Percentiles rank a stretch among this genome's conserved stretches.
Conservation (phyloP, 2,797 vertebrate species). For the Cyclopterus lumpus region DNA sequence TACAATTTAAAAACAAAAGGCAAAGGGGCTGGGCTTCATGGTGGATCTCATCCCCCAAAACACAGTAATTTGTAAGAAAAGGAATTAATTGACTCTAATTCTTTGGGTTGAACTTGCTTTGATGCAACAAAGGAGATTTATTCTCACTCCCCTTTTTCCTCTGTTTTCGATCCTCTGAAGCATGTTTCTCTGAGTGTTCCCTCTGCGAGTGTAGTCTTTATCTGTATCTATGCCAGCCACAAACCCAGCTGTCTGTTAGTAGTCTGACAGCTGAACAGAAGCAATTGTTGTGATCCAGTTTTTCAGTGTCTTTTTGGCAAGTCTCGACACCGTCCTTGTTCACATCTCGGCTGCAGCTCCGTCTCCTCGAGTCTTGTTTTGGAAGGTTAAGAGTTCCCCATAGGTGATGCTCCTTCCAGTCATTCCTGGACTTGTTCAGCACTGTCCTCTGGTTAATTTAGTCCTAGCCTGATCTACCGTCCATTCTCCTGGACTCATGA, state of each 20-base stretch:
- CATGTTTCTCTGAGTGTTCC: slow-evolving; percentile 10
- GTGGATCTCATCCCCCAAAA: neutral
- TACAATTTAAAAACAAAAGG: slow-evolving; percentile 8
- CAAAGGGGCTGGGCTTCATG: neutral
- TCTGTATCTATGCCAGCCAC: slow-evolving; percentile 48
- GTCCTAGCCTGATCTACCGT: neutral
- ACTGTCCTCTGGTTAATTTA: neutral
- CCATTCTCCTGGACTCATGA: neutral
- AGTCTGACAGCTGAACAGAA: slow-evolving; percentile 46
- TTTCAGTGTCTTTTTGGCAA: slow-evolving; percentile 20
- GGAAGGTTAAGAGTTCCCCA: neutral
- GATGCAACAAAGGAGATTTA: neutral
- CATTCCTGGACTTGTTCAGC: neutral
- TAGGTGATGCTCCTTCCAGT: neutral
- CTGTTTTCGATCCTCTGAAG: neutral
- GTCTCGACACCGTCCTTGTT: slow-evolving; percentile 17
- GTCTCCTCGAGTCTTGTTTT: slow-evolving; percentile 11
- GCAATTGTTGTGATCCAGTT: slow-evolving; percentile 44
- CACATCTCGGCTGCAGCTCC: slow-evolving; percentile 27
- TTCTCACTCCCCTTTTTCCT: neutral
- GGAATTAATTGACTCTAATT: slow-evolving; percentile 17
- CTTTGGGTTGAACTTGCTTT: slow-evolving; percentile 18
- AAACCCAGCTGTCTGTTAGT: slow-evolving; percentile 48
- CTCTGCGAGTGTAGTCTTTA: neutral
- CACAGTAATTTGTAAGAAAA: slow-evolving; percentile 18